Base-by-base conservation (phyloP, 1,140 invertebrate genomes). In the Drosophila pruinosa region DNA sequence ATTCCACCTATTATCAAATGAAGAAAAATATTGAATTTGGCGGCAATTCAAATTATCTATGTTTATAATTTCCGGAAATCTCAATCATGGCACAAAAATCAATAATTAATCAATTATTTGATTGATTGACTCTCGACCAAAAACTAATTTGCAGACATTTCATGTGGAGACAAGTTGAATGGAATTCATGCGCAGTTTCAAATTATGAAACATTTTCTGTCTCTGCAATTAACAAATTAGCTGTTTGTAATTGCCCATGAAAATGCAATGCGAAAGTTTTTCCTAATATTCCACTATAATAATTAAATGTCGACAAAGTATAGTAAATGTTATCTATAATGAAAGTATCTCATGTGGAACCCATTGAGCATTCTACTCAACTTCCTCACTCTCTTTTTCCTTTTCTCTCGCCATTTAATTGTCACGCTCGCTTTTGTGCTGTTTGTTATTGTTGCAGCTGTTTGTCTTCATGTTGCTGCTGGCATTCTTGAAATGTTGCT, bases 381-480 rank as follows among this genome's bases (percentile, higher is more conserved):
- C 41, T 8, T n/a, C 6, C 41, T 12, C 19, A 2, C 19, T 45
- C 19, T 45, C 39, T 19, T 14, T 12, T 24, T 43, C 39, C 17
- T 43, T 19, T 15, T 24, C 17, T 17, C 2, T 0, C 26, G 12
- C 77, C 67, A 78, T 72, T 73, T 58, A 78, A 78, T 78, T 78
- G 77, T 68, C 74, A 57, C 34, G 22, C 34, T 50, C 53, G 34
- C 72, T 39, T 26, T 71, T 71, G 48, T 38, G 43, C 63, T 71
- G 59, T 56, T 72, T 72, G 38, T 68, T 77, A 31, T 62, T 62
- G 52, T 41, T 61, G 12, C 34, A 12, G 39, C 50, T 57, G 38
- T 28, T n/a, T n/a, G n/a, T n/a, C n/a, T n/a, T 38, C 14, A 31
- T 56, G 47, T 34, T 53, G 14, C 12, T 50, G 58, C 24, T 54